Percentiles rank a stretch among this genome's conserved stretches.
Conservation (phyloP, 37 sponge, comb jelly and placozoan genomes). For the Geodia barretti region DNA sequence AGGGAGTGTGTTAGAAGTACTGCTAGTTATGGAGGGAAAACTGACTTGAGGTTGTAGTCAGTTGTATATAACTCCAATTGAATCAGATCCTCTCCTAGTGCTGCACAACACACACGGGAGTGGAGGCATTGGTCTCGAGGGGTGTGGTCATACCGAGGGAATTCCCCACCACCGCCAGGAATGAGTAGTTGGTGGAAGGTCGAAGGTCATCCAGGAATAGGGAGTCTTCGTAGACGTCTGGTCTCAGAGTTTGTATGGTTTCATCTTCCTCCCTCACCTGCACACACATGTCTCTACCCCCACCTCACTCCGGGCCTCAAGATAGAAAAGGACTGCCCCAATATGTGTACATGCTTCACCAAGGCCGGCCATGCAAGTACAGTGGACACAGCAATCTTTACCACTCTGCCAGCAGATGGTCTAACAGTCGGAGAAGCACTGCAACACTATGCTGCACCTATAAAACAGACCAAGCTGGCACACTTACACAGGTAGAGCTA, state of each 20-base stretch:
- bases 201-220: not conserved
- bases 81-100: not conserved
- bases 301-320: too few species aligned
- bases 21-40: too few species aligned
- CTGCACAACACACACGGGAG: too few species aligned
- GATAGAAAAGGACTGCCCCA: constrained; percentile 15
- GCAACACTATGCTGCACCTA: too few species aligned
- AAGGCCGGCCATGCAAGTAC: constrained; percentile 59
- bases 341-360: constrained; percentile 45
- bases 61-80: not conserved
- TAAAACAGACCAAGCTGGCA: too few species aligned
- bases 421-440: too few species aligned
- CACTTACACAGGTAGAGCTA: too few species aligned
- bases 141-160: not conserved
- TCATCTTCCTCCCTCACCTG: not conserved
- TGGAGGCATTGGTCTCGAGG: not conserved
- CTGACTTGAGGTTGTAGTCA: not conserved
- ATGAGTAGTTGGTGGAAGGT: not conserved
- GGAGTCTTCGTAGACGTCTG: not conserved
- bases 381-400: constrained; percentile 42
- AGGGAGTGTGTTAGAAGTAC: too few species aligned
- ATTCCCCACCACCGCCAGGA: not conserved
- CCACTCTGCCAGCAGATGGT: too few species aligned
- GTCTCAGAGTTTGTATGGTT: not conserved
- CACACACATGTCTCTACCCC: too few species aligned